Evolutionary conservation across 2,113 vertebrate species (phyloP), one percentile per base, ranked within the genome.

Genomic region (Pelobates fuscus): DNA sequence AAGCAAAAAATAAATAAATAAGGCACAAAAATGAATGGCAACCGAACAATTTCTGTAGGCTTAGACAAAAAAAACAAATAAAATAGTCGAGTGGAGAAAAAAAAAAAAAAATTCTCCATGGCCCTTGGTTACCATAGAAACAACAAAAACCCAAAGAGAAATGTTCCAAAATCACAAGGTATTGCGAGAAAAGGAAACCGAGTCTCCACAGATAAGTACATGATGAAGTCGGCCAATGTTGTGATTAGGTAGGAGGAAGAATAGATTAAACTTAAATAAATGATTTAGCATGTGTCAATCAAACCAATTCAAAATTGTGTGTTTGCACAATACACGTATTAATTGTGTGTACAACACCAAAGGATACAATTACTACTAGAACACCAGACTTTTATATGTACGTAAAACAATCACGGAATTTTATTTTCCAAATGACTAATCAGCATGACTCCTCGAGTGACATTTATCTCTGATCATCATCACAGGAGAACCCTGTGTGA

Each of bases 111-210:
- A 55, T 6, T 11, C 69, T 21, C 24, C 14, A 46, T 11, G 6
- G 55, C 17, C 7, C 70, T 63, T 72, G 2, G 70, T 72, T 72
- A 37, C 59, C 70, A 72, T 64, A 54, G 70, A 72, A 64, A 72
- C 70, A 72, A 12, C 14, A 23, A 72, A 72, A 63, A 20, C 37
- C 15, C 37, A 30, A 46, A 71, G 27, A 17, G 27, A 70, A 71
- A 61, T 23, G 18, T 43, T 29, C 17, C 44, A 24, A 61, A 49
- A 52, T 11, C n/a, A 41, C 23, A 17, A 23, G n/a, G 17, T 8
- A 30, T 2, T 37, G 29, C 49, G 24, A 57, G 20, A 71, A 71
- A 62, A 37, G 32, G 32, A 37, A 37, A 37, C 10, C 32, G 5
- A 5, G 32, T 37, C 32, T 37, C 10, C 32, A 10, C 10, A 5